phyloP scores from a whole-genome alignment of 2,113 vertebrate species.

The Panthera leo region DNA sequence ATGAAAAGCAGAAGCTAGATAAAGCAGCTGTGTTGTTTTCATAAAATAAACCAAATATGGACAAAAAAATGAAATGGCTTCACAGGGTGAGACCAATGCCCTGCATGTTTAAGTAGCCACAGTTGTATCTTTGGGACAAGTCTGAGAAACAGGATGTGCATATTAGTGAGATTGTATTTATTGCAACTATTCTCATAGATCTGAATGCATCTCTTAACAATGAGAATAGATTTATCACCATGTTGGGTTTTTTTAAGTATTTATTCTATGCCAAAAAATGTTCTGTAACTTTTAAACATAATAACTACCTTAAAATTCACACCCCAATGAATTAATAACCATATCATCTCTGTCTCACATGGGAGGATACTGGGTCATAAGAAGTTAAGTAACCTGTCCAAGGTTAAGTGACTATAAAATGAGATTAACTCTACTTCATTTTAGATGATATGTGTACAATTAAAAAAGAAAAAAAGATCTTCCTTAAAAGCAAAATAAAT shows the following conservation, averaged over 20 bases:
- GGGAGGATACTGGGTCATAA: neutral
- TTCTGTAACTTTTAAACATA: neutral
- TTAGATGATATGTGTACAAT: neutral
- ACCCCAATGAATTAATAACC: neutral
- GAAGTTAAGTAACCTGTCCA: neutral
- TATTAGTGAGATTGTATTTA: neutral
- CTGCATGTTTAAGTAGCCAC: neutral
- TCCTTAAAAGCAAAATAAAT: neutral
- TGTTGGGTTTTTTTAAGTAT: neutral
- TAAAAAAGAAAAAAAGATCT: neutral
- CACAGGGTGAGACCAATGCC: neutral
- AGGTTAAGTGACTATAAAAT: neutral
- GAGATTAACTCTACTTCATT: neutral
- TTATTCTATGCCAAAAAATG: neutral
- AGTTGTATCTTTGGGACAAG: neutral
- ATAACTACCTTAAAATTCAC: neutral
- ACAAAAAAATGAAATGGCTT: neutral
- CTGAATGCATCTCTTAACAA: neutral
- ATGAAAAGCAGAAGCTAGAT: neutral
- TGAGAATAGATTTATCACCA: neutral
- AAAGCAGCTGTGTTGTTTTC: neutral
- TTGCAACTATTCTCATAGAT: neutral
- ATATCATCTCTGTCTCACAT: neutral
- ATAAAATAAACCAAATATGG: neutral
- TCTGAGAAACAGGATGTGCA: neutral